Conservation (phyloP, 2,113 vertebrate species). For the Aegithalos caudatus region DNA sequence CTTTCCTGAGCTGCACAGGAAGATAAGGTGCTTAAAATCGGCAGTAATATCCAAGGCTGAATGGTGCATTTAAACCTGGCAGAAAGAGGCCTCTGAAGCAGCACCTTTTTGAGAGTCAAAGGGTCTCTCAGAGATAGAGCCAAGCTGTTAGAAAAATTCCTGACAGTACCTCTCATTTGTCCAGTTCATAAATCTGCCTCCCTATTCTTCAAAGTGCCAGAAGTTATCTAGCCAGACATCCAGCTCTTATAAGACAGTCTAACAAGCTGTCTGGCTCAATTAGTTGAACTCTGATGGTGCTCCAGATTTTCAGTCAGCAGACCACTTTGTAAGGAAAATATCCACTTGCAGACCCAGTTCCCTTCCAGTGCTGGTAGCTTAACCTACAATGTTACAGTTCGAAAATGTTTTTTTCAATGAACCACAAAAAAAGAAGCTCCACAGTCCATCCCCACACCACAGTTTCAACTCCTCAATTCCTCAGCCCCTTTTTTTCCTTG, state of each 20-base stretch:
- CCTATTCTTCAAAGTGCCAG: slow-evolving; percentile 41
- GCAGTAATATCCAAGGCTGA: not conserved
- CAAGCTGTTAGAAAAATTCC: slow-evolving; percentile 39
- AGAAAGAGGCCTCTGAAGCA: not conserved
- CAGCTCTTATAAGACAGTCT: slow-evolving; percentile 59
- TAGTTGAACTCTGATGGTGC: slow-evolving; percentile 43
- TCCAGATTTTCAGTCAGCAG: slow-evolving; percentile 55
- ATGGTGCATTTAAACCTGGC: not conserved
- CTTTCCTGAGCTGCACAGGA: not conserved
- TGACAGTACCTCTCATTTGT: not conserved
- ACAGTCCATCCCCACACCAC: not conserved
- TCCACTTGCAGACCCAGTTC: not conserved
- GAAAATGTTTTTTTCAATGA: not conserved
- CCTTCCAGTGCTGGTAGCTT: not conserved
- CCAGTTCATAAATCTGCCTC: slow-evolving; percentile 58
- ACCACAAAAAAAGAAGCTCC: slow-evolving; percentile 14
- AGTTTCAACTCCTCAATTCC: not conserved
- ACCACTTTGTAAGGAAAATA: slow-evolving; percentile 50
- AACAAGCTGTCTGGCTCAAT: slow-evolving; percentile 60
- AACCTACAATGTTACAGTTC: not conserved
- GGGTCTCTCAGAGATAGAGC: slow-evolving; percentile 8
- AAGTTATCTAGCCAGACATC: slow-evolving; percentile 61
- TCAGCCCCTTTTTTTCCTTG: not conserved
- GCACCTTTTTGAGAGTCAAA: slow-evolving; percentile 1
- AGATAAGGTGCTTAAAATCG: not conserved